Conservation (phyloP, 2,797 vertebrate genomes). For the Melanogrammus aeglefinus region DNA sequence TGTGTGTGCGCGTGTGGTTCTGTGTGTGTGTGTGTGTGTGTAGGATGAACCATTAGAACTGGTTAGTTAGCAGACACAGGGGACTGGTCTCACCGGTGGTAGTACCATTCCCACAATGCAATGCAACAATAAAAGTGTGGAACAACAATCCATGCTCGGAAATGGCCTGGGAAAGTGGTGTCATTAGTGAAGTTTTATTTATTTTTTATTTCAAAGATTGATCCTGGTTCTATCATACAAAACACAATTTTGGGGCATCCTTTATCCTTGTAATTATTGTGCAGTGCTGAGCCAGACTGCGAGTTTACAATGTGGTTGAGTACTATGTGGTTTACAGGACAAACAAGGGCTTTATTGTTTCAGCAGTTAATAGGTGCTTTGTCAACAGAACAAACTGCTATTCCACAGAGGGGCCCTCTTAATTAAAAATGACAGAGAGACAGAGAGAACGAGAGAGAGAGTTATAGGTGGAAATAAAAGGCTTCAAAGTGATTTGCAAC, state of each 20-base stretch:
- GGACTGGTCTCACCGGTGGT: background rate
- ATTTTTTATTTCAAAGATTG: background rate
- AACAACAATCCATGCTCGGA: background rate
- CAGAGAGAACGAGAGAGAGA: conserved; percentile 10
- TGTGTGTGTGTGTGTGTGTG: background rate
- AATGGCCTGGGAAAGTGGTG: background rate
- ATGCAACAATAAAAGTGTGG: conserved; percentile 1
- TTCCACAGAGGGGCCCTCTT: conserved; percentile 24
- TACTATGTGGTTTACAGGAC: conserved; percentile 2
- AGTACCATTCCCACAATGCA: conserved; percentile 2
- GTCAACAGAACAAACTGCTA: conserved; percentile 28
- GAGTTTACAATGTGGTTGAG: background rate
- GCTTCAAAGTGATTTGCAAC: background rate
- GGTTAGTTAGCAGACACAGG: background rate
- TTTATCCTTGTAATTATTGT: background rate
- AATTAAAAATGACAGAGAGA: conserved; percentile 29
- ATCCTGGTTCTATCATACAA: background rate
- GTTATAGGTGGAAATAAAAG: background rate
- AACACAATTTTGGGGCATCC: background rate
- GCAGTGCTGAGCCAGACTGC: background rate
- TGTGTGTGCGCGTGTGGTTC: background rate
- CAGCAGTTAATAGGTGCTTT: conserved; percentile 25
- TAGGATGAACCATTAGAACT: background rate
- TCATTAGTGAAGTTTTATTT: background rate
- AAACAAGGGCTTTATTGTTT: conserved; percentile 36